These are phyloP conservation scores for Cerastoderma edule DNA, from an alignment of 2,888 invertebrate species.

Conservation along the genomic window DNA sequence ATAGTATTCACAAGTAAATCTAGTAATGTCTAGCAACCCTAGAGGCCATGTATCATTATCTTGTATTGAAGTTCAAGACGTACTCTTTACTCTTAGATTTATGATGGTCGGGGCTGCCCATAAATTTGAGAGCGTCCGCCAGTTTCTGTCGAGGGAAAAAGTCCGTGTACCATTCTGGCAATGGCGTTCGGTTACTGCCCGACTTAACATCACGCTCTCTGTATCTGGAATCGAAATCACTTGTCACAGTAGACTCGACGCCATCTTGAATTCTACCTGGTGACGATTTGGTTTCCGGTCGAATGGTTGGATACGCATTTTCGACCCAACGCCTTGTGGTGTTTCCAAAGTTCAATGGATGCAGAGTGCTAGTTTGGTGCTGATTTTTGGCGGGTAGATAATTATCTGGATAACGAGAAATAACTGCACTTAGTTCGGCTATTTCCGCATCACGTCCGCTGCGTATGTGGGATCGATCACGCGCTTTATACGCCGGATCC, in stretches of 20 bases:
- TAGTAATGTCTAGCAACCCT: too few relatives aligned
- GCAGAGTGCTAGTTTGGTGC: constrained; percentile 37
- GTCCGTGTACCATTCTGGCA: constrained; percentile 50
- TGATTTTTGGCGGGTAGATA: constrained; percentile 31
- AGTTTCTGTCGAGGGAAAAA: constrained; percentile 54
- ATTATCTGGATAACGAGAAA: constrained; percentile 30
- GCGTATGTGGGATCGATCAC: neutral
- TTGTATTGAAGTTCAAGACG: constrained; percentile 50
- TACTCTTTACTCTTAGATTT: constrained; percentile 42
- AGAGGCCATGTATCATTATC: too few relatives aligned
- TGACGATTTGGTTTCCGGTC: neutral
- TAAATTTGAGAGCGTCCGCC: constrained; percentile 55
- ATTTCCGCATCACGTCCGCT: constrained; percentile 15
- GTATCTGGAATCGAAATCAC: neutral
- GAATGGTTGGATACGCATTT: constrained; percentile 26
- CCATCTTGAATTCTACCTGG: neutral
- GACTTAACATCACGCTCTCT: constrained; percentile 1
- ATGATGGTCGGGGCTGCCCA: constrained; percentile 48
- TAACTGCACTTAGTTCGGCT: constrained; percentile 12
- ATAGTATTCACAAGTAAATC: too few relatives aligned
- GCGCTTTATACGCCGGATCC: constrained; percentile 27
- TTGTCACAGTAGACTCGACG: neutral
- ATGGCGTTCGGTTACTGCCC: constrained; percentile 29
- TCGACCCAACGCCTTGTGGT: constrained; percentile 41
- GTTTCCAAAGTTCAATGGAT: constrained; percentile 36